These are phyloP conservation scores for Nycticryphes semicollaris DNA, from an alignment of 2,113 vertebrate genomes.

Conservation along the genomic window DNA sequence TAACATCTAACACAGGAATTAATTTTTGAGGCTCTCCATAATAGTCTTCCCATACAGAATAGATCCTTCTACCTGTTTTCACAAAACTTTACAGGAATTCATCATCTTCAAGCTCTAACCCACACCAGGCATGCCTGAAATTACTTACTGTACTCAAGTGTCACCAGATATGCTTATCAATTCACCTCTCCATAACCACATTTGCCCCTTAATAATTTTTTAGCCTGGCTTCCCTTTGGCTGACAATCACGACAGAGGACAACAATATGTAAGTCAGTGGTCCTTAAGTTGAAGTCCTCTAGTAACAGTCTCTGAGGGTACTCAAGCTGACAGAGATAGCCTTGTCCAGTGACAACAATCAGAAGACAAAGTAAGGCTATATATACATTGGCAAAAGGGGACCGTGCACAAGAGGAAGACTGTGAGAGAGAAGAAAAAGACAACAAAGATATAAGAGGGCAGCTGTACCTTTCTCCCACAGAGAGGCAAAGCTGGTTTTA, in stretches of 20 bases:
- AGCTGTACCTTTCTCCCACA: neutral
- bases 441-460: accelerated
- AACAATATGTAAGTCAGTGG: neutral
- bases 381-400: too few relatives aligned
- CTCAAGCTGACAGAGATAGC: neutral
- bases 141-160: neutral
- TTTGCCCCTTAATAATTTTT: neutral
- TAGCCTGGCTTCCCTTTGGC: neutral
- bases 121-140: neutral
- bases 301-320: neutral
- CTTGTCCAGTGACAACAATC: neutral
- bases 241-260: neutral
- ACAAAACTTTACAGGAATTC: neutral
- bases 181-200: neutral
- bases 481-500: neutral
- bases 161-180: neutral
- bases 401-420: neutral
- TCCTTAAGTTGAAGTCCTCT: neutral
- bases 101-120: neutral
- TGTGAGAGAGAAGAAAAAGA: neutral
- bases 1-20: neutral
- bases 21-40: neutral
- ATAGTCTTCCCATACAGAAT: neutral
- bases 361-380: neutral
- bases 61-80: neutral